Percentiles rank a stretch among this genome's conserved stretches.
phyloP scores from a whole-genome alignment of 64 coral and sea anemone species.

The Pachyseris speciosa region DNA sequence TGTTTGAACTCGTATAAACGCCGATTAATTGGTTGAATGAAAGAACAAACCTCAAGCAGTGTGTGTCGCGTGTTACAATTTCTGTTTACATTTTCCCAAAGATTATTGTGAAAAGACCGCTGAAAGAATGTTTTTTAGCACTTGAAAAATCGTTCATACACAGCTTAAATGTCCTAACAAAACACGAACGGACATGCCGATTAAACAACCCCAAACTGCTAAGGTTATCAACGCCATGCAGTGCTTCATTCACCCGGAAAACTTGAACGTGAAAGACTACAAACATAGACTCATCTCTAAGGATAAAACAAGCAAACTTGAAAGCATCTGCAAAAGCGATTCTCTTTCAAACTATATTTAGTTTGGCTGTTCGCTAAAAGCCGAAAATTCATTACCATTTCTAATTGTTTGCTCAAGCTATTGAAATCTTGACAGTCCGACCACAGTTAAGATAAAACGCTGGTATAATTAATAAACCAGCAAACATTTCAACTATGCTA shows the following conservation, averaged over 20 bases:
- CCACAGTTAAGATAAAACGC: background rate
- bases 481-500: slow-evolving; percentile 28
- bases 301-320: background rate
- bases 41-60: background rate
- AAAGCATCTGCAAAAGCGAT: slow-evolving; percentile 6
- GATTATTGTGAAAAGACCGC: background rate
- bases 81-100: slow-evolving; percentile 48
- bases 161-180: background rate
- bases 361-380: background rate
- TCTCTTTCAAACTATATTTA: background rate
- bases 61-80: slow-evolving; percentile 2
- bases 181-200: background rate
- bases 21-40: background rate
- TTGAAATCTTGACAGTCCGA: background rate
- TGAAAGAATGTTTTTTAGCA: slow-evolving; percentile 28
- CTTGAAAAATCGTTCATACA: background rate
- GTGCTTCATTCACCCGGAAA: background rate
- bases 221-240: background rate
- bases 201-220: background rate
- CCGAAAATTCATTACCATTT: slow-evolving; percentile 8
- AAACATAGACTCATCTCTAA: background rate
- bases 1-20: slow-evolving; percentile 5
- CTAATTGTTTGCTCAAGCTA: slow-evolving; percentile 20
- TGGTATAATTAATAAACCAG: background rate
- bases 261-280: background rate